Percentiles rank a stretch among this genome's conserved stretches.
Conservation (phyloP, 2,888 invertebrate species). For the Zaprionus lineosus region DNA sequence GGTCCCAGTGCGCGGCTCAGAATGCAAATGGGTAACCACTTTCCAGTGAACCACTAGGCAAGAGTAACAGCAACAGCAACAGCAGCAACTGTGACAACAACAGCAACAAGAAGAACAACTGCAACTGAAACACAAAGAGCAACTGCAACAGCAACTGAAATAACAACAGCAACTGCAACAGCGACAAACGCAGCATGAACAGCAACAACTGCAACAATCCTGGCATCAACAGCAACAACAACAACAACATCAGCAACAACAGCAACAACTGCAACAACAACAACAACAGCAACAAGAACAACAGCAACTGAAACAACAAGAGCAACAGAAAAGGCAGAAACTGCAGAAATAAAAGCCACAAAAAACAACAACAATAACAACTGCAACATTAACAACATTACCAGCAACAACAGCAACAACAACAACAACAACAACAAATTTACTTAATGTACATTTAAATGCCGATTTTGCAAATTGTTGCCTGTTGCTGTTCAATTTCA, state of each 20-base stretch:
- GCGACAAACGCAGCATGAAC: constrained; percentile 17
- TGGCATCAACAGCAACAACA: constrained; percentile 29
- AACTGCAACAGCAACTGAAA: constrained; percentile 20
- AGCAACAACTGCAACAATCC: constrained; percentile 24
- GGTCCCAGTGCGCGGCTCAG: constrained; percentile 5
- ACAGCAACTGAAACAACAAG: no score
- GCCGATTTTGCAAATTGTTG: constrained; percentile 75
- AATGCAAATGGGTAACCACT: constrained; percentile 49
- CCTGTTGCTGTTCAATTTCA: constrained; percentile 49
- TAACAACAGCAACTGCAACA: constrained; percentile 22
- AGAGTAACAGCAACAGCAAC: constrained; percentile 34
- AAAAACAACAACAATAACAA: constrained; percentile 26
- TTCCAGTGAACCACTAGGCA: constrained; percentile 34
- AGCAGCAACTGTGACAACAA: constrained; percentile 41
- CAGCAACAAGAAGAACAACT: constrained; percentile 9
- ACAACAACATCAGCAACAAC: no score
- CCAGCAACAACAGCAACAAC: constrained; percentile 12
- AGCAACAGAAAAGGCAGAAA: no score
- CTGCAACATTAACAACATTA: constrained; percentile 9
- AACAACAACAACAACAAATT: constrained; percentile 28
- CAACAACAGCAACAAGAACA: constrained; percentile 9
- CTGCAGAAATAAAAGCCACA: constrained; percentile 32
- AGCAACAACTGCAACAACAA: constrained; percentile 42
- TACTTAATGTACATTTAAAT: constrained; percentile 74
- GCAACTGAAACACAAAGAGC: constrained; percentile 7